phyloP scores from a whole-genome alignment of 1,140 invertebrate genomes.

The Drosophila nannoptera region DNA sequence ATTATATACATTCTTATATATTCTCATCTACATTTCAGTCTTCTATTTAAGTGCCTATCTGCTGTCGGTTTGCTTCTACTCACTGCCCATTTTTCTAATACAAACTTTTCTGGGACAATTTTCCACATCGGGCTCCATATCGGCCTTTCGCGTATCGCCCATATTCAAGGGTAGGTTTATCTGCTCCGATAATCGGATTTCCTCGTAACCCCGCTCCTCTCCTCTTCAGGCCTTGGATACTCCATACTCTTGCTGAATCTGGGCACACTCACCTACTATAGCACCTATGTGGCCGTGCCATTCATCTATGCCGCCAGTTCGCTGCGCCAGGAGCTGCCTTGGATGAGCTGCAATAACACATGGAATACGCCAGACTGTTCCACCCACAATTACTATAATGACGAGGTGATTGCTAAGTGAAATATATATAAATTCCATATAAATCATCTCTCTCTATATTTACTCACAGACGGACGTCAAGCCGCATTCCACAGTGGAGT shows the following conservation, averaged over 20 bases:
- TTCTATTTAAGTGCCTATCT: conserved; percentile 61
- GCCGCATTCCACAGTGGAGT: conserved; percentile 70
- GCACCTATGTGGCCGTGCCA: conserved; percentile 67
- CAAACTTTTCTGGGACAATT: conserved; percentile 78
- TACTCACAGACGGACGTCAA: conserved; percentile 25
- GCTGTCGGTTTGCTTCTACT: conserved; percentile 63
- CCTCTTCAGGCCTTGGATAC: conserved; percentile 65
- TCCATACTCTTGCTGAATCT: conserved; percentile 69
- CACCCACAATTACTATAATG: conserved; percentile 55
- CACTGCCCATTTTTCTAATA: conserved; percentile 72
- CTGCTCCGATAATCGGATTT: too few species aligned
- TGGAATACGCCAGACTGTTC: conserved; percentile 71
- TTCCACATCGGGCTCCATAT: conserved; percentile 68
- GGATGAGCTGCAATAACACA: conserved; percentile 73
- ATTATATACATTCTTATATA: background rate
- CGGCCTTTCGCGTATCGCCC: conserved; percentile 76
- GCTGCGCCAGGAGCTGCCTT: conserved; percentile 56
- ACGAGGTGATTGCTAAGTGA: conserved; percentile 26
- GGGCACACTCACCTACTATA: conserved; percentile 68
- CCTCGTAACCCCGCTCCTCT: too few species aligned
- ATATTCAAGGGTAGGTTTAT: conserved; percentile 66
- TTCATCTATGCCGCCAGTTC: conserved; percentile 67
- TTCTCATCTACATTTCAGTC: conserved; percentile 32
- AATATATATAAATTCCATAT: background rate
- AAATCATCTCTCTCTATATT: too few species aligned